These are phyloP conservation scores for Cynopterus sphinx DNA, from an alignment of 2,797 vertebrate genomes.

Conservation along the genomic window DNA sequence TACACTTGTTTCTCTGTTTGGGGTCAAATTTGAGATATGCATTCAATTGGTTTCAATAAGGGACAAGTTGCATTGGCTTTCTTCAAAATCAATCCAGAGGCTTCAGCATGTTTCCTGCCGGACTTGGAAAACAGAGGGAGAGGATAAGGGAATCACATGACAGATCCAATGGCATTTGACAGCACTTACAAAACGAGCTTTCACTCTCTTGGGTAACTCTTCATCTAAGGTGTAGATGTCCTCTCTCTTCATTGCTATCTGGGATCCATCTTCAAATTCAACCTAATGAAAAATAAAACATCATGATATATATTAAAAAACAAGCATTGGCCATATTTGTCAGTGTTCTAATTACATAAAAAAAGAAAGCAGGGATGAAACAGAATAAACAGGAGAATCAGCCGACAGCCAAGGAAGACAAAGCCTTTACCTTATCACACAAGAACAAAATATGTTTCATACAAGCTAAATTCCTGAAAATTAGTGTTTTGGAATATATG, in stretches of 20 bases:
- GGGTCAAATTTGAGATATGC: not conserved
- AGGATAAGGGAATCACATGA: not conserved
- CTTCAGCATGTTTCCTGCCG: not conserved
- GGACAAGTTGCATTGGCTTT: not conserved
- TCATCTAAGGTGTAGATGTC: conserved; percentile 97
- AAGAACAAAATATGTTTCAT: conserved; percentile 24
- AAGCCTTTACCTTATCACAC: not conserved
- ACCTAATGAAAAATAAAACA: conserved; percentile 85
- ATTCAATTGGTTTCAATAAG: not conserved
- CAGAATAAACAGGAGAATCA: conserved; percentile 8
- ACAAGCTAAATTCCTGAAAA: conserved; percentile 40
- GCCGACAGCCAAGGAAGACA: not conserved
- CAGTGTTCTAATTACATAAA: not conserved
- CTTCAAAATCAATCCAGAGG: not conserved
- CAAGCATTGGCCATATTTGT: not conserved
- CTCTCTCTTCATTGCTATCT: conserved; percentile 95
- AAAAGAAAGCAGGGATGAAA: conserved; percentile 6
- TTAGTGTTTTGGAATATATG: not conserved
- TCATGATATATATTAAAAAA: not conserved
- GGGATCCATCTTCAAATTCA: conserved; percentile 99
- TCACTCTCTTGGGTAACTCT: conserved; percentile 98
- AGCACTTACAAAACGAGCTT: conserved; percentile 96
- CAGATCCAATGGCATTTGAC: not conserved
- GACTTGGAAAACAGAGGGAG: not conserved
- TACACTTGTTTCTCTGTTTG: not conserved